These are phyloP conservation scores for Morinoia aosen DNA, from an alignment of 2,888 invertebrate genomes.

Conservation along the genomic window DNA sequence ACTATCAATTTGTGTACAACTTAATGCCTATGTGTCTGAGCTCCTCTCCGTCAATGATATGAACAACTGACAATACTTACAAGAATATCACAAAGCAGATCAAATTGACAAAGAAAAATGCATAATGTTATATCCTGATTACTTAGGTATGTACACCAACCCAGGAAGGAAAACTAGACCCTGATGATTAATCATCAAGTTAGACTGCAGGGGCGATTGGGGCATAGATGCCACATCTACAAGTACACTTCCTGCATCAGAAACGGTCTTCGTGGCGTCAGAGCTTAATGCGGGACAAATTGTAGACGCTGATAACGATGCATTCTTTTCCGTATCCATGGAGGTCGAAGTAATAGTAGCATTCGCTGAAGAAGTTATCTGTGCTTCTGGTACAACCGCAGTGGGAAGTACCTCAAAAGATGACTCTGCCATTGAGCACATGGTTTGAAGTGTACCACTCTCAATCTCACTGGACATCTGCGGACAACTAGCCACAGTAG, in stretches of 20 bases:
- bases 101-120: neutral
- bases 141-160: slow-evolving; percentile 37
- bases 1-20: neutral
- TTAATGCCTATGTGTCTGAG: neutral
- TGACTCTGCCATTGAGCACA: neutral
- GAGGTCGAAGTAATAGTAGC: neutral
- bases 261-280: neutral
- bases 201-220: neutral
- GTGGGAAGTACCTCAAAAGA: neutral
- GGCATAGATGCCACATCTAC: neutral
- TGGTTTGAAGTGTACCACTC: neutral
- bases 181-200: slow-evolving; percentile 12
- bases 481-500: neutral
- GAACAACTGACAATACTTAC: slow-evolving; percentile 13
- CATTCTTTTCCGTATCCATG: neutral
- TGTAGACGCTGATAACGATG: neutral
- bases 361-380: neutral
- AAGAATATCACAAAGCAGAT: slow-evolving; percentile 6
- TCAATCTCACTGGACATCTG: neutral
- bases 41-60: neutral
- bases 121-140: neutral
- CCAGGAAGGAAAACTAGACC: neutral
- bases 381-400: neutral
- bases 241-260: neutral
- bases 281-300: neutral